Base-by-base conservation (phyloP, 2,113 vertebrate species). In the Amblyopsis rosae region DNA sequence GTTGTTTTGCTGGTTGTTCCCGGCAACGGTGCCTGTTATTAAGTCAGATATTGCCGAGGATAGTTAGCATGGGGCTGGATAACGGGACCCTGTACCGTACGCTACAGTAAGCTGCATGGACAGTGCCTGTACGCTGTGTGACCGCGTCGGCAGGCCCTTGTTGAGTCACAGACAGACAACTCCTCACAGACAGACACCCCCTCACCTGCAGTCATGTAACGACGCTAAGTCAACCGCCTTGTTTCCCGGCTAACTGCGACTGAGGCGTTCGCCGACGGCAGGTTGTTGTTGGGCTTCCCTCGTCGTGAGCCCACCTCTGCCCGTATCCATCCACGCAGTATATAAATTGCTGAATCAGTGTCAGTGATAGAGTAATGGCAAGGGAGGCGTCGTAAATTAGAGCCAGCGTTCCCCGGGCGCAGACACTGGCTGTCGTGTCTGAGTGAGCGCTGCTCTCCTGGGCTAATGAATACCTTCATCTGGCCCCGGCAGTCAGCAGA, bases 381-480 rank as follows among this genome's bases (percentile, higher is more conserved):
- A 70, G 81, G 89, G 92, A 90, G 89, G 89, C 88, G 82, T 94
- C 95, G 91, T 98, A 96, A 98, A 98, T 99, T 93, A 95, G 87
- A 72, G 13, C 78, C 67, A 86, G 93, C 93, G 94, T 94, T 95
- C 92, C 94, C 93, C 84, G 89, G 87, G 92, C 92, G 92, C 94
- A 95, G 95, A 95, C 93, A 93, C 86, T 88, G 91, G 86, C 89
- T 92, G 95, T 94, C 82, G 69, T 95, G 86, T 93, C 92, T 72
- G 92, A 95, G 93, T 94, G 92, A 95, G 93, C 92, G 89, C 93
- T 90, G 90, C 92, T 89, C 93, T 94, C 93, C 93, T 92, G 92
- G 93, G 91, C 95, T 98, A 98, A 98, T 97, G 95, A 95, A 96
- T 96, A 95, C 95, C 95, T 97, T 98, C 96, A 95, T 98, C 95